Evolutionary conservation across 2,888 invertebrate species (phyloP).

Genomic region (Sminthurinus aureus): DNA sequence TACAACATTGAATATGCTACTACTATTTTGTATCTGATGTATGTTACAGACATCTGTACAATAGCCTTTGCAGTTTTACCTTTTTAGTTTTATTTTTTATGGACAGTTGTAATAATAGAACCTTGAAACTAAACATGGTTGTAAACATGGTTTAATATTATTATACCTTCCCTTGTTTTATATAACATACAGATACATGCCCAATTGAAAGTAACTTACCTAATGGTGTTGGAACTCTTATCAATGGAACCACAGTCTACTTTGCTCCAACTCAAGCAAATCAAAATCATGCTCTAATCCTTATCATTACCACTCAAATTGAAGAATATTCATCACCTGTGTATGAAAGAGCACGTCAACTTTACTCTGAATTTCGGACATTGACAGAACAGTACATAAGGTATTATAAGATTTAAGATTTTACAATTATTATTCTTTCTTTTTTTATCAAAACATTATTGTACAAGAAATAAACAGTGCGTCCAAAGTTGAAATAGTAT

Average conservation of each 20-base stretch:
- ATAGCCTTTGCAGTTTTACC: no score
- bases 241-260: slow-evolving; percentile 39
- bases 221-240: slow-evolving; percentile 42
- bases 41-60: no score
- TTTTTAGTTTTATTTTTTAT: no score
- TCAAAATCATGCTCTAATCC: slow-evolving; percentile 15
- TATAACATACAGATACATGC: slow-evolving; percentile 36
- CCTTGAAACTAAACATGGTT: no score
- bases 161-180: not conserved
- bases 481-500: no score
- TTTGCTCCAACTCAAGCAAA: slow-evolving; percentile 38
- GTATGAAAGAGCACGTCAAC: slow-evolving; percentile 36
- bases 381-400: slow-evolving; percentile 38
- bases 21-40: no score
- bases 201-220: slow-evolving; percentile 20
- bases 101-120: no score
- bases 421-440: not conserved
- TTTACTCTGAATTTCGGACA: slow-evolving; percentile 43
- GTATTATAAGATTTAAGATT: slow-evolving; percentile 24
- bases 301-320: slow-evolving; percentile 39
- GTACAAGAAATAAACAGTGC: no score
- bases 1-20: no score
- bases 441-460: not conserved
- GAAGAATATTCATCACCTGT: slow-evolving; percentile 46
- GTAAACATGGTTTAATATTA: no score